Base-by-base conservation (phyloP, 2,113 vertebrate genomes). In the Hydropotes inermis region DNA sequence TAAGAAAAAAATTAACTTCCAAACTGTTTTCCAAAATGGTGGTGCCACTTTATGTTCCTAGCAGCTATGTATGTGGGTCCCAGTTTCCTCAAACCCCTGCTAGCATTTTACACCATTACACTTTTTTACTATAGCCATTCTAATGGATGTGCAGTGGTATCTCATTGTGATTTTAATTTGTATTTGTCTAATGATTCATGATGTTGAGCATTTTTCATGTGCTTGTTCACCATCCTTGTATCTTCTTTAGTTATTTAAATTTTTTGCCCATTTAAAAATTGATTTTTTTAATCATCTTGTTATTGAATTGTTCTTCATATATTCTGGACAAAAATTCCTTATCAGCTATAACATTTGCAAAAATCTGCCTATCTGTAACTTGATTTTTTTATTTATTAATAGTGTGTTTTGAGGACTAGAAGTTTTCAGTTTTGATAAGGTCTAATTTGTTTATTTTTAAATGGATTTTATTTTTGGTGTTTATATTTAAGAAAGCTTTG, bases 401-500 rank as follows among this genome's bases (percentile, higher is more conserved):
- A 9, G 2, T 84, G 2, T 57, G 36, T 79, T 90, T 76, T 28
- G 83, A 61, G 87, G 43, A 96, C 67, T 45, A 90, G 57, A 93
- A 7, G 11, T 25, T 85, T 97, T 96, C 28, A 86, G 1, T 89
- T 94, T 94, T 90, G 79, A 15, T 93, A 76, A 79, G 21, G 8
- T 84, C 2, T 83, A 54, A 58, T n/a, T 74, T 82, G 54, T 43
- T 9, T 28, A 14, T 60, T 60, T 52, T 55, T 55, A 58, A 89
- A 39, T 95, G 15, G 19, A 64, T 76, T 97, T 95, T 91, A 57
- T 60, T 67, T 91, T 97, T 93, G 9, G 21, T 94, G 47, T 95
- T 70, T 94, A 39, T 54, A 91, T 64, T 84, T 96, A 76, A 93
- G 96, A 95, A 96, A 88, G 25, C 23, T 70, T 87, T 33, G n/a